Evolutionary conservation across 1,140 invertebrate species (phyloP).

Genomic region (Drosophila baimaii): DNA sequence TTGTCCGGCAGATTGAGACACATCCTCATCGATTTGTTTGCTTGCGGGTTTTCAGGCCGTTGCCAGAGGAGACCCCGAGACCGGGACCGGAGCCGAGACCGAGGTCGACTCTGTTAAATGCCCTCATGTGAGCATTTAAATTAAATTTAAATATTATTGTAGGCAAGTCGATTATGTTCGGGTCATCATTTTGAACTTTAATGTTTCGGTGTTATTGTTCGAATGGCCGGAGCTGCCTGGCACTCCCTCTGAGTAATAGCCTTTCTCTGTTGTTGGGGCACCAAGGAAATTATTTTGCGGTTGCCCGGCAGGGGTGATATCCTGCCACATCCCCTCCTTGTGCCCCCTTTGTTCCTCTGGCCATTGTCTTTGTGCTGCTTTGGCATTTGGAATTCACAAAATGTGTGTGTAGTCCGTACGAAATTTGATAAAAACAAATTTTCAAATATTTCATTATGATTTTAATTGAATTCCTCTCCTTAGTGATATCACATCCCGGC

Average conservation of each 20-base stretch:
- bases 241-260: constrained; percentile 40
- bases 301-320: constrained; percentile 23
- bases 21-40: constrained; percentile 73
- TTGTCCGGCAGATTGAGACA: constrained; percentile 71
- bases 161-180: constrained; percentile 79
- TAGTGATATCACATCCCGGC: constrained; percentile 11
- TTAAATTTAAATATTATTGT: constrained; percentile 84
- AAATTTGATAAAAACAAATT: constrained; percentile 74
- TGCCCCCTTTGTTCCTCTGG: constrained; percentile 55
- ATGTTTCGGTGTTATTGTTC: constrained; percentile 77
- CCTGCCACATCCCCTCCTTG: constrained; percentile 25
- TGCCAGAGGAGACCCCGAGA: constrained; percentile 1
- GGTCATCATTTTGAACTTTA: constrained; percentile 77
- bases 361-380: constrained; percentile 36
- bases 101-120: constrained; percentile 41
- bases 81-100: constrained; percentile 1
- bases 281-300: constrained; percentile 54
- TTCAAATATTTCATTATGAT: constrained; percentile 79
- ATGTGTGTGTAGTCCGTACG: constrained; percentile 67
- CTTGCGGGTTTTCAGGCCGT: constrained; percentile 23
- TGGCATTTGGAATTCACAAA: constrained; percentile 64
- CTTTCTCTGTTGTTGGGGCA: constrained; percentile 63
- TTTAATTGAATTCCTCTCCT: constrained; percentile 76
- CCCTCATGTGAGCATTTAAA: constrained; percentile 83
- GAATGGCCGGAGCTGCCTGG: constrained; percentile 10